phyloP scores from a whole-genome alignment of 2,888 invertebrate species.

The Oeneis ivallda region DNA sequence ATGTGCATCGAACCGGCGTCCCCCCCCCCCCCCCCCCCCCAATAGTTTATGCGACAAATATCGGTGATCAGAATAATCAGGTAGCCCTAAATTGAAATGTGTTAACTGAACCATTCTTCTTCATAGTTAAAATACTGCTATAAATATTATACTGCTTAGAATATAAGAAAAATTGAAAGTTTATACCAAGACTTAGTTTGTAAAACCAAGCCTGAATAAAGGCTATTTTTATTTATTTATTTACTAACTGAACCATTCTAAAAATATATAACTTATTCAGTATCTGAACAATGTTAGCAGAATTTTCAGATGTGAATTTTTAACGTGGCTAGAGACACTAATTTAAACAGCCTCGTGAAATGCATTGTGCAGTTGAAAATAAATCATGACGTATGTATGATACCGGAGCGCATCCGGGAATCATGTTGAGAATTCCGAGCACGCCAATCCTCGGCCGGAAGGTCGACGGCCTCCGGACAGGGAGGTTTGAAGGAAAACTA shows the following conservation, averaged over 20 bases:
- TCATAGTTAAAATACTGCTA: too few species aligned
- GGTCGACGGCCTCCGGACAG: slow-evolving; percentile 24
- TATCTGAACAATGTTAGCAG: background rate
- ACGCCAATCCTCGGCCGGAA: slow-evolving; percentile 24
- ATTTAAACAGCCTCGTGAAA: slow-evolving; percentile 29
- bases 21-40: too few species aligned
- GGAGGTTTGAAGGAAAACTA: background rate
- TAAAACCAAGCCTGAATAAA: too few species aligned
- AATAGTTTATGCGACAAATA: too few species aligned
- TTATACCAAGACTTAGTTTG: too few species aligned
- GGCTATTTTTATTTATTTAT: background rate
- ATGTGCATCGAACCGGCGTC: too few species aligned
- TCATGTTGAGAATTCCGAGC: slow-evolving; percentile 33
- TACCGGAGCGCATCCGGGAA: slow-evolving; percentile 31
- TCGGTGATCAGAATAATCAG: too few species aligned
- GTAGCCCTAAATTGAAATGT: too few species aligned
- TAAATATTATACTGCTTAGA: too few species aligned
- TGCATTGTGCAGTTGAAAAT: slow-evolving; percentile 33
- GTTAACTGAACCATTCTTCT: too few species aligned
- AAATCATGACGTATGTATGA: slow-evolving; percentile 37
- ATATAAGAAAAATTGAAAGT: too few species aligned
- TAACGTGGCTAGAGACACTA: slow-evolving; percentile 16
- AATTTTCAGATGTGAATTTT: slow-evolving; percentile 16
- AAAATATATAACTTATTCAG: background rate
- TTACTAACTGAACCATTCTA: background rate